phyloP scores from a whole-genome alignment of 2,888 invertebrate genomes.

The Drosophila algonquin region DNA sequence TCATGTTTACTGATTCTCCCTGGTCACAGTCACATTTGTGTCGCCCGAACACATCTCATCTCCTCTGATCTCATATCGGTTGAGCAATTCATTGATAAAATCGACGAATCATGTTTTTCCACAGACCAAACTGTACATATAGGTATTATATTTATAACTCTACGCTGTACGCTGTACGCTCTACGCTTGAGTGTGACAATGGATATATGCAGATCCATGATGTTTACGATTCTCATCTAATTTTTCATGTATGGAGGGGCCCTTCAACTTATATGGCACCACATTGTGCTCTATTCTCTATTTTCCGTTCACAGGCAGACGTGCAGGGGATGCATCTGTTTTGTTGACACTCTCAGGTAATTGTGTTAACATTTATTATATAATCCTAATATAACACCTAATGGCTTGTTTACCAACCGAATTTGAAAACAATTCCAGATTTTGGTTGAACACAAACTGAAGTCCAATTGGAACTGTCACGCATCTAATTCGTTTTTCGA shows the following conservation, averaged over 20 bases:
- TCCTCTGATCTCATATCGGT: not conserved
- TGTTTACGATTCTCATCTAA: constrained; percentile 48
- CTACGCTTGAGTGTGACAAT: constrained; percentile 15
- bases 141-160: constrained; percentile 16
- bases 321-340: constrained; percentile 5
- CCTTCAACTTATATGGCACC: constrained; percentile 29
- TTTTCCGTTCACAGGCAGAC: not conserved
- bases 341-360: constrained; percentile 47
- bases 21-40: not conserved
- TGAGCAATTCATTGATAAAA: constrained; percentile 67
- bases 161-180: not conserved
- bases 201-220: not conserved
- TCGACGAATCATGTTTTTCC: constrained; percentile 55
- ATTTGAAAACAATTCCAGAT: constrained; percentile 1
- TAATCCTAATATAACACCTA: constrained; percentile 52
- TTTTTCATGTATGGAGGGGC: constrained; percentile 31
- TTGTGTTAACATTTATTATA: constrained; percentile 57
- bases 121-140: constrained; percentile 24
- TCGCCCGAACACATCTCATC: not conserved
- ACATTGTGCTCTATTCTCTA: not conserved
- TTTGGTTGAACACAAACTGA: not conserved
- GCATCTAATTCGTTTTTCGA: not conserved
- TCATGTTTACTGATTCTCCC: constrained; percentile 24
- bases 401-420: constrained; percentile 50
- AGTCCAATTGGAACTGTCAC: not conserved